phyloP scores from a whole-genome alignment of 2,113 vertebrate species.

The Sceloporus tristichus region DNA sequence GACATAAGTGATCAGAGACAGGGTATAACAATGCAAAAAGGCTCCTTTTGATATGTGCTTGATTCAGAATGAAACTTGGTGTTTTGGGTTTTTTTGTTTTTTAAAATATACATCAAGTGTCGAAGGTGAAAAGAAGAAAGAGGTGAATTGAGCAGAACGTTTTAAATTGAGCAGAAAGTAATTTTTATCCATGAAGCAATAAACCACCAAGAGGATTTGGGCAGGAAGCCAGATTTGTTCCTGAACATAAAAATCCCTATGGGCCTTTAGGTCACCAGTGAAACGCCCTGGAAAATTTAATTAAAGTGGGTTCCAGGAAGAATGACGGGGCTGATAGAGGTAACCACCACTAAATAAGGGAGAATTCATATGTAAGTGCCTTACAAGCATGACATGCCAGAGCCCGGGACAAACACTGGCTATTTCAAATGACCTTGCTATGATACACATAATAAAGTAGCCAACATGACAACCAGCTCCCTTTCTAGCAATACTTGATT shows the following conservation, averaged over 20 bases:
- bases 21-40: conserved; percentile 49
- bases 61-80: conserved; percentile 45
- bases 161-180: conserved; percentile 73
- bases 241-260: conserved; percentile 47
- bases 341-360: conserved; percentile 24
- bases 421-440: conserved; percentile 5
- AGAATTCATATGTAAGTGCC: conserved; percentile 30
- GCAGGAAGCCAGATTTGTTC: conserved; percentile 56
- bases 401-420: neutral
- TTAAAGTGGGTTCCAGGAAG: conserved; percentile 70
- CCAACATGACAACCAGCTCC: neutral
- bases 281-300: conserved; percentile 67
- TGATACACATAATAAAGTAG: conserved; percentile 3
- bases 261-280: conserved; percentile 58
- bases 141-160: conserved; percentile 43
- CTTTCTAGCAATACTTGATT: conserved; percentile 25
- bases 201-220: conserved; percentile 58
- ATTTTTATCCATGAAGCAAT: conserved; percentile 70
- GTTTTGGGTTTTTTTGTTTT: conserved; percentile 25
- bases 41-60: conserved; percentile 26
- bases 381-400: conserved; percentile 25
- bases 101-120: conserved; percentile 43
- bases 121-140: conserved; percentile 41
- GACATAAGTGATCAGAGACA: neutral
- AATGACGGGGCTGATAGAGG: conserved; percentile 28